Evolutionary conservation across 2,888 invertebrate genomes (phyloP), one percentile per base, ranked within the genome.

Genomic region (Chaitophorus viminalis): DNA sequence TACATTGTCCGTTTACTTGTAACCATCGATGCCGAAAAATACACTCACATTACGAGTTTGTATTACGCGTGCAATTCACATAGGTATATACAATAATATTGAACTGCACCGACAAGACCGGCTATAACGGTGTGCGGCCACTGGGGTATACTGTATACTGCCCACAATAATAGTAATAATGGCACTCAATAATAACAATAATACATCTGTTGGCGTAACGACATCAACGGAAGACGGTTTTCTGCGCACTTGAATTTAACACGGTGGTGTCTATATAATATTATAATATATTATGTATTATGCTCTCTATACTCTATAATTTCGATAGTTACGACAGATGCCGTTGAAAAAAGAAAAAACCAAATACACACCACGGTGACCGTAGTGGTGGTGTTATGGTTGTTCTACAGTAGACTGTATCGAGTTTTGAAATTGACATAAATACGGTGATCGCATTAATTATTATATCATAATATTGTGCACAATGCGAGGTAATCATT

Each of bases 191-290:
- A 33, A 52, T 82, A 72, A 82, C 65, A 81, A 46, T 82, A 70
- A 46, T 36, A 74, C 21, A 52, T 72, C n/a, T 18, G 82, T 72
- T 72, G 52, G 52, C 72, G 82, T 72, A 82, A 82, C 82, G 82
- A 82, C 68, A 33, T 31, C 31, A 17, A 18, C 21, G 29, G 46
- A 39, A 46, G 68, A 77, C 81, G 68, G 81, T 82, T 52, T 54
- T 82, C 52, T 21, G 52, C 70, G 25, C 46, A 31, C 81, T 82
- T 52, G 54, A 82, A 82, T 82, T 82, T 72, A 72, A 82, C 72
- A 82, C 29, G 72, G 72, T 52, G 72, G 72, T 5, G 1, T 46
- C 70, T 82, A 9, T 52, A n/a, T n/a, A n/a, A 52, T 11, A 17
- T 36, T 36, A 36, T 36, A 36, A 17, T 52, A 52, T 17, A 52